Evolutionary conservation across 2,888 invertebrate genomes (phyloP).

Genomic region (Lycophotia porphyrea): DNA sequence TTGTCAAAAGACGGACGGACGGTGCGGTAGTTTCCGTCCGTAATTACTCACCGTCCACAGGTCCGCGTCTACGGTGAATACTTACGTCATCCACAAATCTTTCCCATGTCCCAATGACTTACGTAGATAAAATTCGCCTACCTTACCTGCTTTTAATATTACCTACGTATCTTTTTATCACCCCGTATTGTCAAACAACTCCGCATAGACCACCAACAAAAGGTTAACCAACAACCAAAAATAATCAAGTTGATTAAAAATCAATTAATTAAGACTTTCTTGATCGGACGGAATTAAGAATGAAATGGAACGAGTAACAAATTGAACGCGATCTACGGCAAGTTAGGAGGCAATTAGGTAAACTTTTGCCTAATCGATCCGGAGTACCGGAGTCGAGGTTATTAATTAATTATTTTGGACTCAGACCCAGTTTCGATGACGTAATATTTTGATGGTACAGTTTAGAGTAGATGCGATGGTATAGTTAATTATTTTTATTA

Average conservation of each 20-base stretch:
- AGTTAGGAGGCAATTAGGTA: slow-evolving; percentile 73
- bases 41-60: too few relatives aligned
- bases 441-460: slow-evolving; percentile 47
- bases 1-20: too few relatives aligned
- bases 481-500: slow-evolving; percentile 4
- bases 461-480: slow-evolving; percentile 2
- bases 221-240: slow-evolving; percentile 16
- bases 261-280: slow-evolving; percentile 63
- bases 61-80: too few relatives aligned
- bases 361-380: slow-evolving; percentile 72
- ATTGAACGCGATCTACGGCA: slow-evolving; percentile 70
- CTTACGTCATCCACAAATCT: neutral
- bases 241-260: slow-evolving; percentile 59
- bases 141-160: neutral
- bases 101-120: neutral
- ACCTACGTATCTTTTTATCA: neutral
- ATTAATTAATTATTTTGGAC: slow-evolving; percentile 72
- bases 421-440: slow-evolving; percentile 58
- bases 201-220: neutral
- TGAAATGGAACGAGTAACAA: slow-evolving; percentile 72
- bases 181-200: neutral
- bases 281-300: slow-evolving; percentile 67
- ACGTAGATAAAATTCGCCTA: too few relatives aligned
- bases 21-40: too few relatives aligned
- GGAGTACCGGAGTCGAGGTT: slow-evolving; percentile 65